Conservation (phyloP, 2,888 invertebrate species). For the Perithous albicinctus region DNA sequence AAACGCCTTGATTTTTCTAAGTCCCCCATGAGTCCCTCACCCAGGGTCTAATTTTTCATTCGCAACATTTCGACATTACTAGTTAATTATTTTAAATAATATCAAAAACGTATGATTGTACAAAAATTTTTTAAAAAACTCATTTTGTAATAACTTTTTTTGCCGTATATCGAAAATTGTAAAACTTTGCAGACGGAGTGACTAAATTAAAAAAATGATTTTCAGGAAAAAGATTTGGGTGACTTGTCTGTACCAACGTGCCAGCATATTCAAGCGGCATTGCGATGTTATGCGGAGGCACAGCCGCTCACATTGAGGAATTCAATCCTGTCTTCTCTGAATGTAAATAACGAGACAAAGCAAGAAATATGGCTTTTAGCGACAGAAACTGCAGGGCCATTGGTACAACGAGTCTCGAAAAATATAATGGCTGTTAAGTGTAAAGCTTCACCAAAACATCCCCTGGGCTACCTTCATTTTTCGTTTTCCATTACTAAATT, state of each 20-base stretch:
- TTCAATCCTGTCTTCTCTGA: constrained; percentile 87
- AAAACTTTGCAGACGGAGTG: no score
- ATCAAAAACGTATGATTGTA: no score
- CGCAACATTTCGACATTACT: no score
- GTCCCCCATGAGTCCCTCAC: no score
- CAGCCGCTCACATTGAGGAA: constrained; percentile 87
- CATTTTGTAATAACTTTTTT: neutral
- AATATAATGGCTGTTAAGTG: constrained; percentile 90
- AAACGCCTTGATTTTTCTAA: no score
- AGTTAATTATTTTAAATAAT: no score
- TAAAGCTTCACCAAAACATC: constrained; percentile 88
- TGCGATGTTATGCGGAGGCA: constrained; percentile 88
- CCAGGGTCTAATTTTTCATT: no score
- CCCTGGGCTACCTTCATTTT: constrained; percentile 90
- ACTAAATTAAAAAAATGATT: no score
- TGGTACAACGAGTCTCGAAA: constrained; percentile 90
- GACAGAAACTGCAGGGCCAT: constrained; percentile 87
- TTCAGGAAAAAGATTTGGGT: constrained; percentile 79
- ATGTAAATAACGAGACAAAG: constrained; percentile 87
- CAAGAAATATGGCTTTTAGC: constrained; percentile 87
- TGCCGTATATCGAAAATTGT: neutral
- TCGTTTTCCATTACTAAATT: constrained; percentile 86
- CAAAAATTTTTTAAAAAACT: no score
- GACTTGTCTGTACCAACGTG: constrained; percentile 84
- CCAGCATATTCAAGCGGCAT: constrained; percentile 88